Evolutionary conservation across 2,888 invertebrate species (phyloP).

Genomic region (Anodontia alba): DNA sequence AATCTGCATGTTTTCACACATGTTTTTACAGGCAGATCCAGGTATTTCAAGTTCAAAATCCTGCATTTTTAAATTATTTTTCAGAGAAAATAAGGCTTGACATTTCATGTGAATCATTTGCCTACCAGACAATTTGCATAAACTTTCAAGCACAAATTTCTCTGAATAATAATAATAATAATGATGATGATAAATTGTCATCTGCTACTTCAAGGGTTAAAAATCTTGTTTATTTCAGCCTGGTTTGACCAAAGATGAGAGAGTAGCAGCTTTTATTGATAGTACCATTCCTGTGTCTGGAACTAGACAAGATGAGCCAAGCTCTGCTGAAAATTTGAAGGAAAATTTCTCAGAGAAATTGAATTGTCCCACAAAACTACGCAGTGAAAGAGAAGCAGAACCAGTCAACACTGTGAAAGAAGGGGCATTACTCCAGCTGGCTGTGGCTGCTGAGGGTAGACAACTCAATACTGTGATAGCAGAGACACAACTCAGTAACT

Average conservation of each 20-base stretch:
- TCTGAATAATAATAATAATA: too few species aligned
- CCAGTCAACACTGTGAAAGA: background rate
- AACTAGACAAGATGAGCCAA: background rate
- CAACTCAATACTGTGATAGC: conserved; percentile 33
- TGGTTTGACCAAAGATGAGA: conserved; percentile 70
- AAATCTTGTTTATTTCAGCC: conserved; percentile 44
- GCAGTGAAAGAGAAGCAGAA: background rate
- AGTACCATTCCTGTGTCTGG: conserved; percentile 36
- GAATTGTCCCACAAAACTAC: background rate
- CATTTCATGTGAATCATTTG: too few species aligned
- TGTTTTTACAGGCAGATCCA: too few species aligned
- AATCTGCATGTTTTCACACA: too few species aligned
- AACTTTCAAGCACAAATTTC: too few species aligned
- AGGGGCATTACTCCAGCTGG: conserved; percentile 25
- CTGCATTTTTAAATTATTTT: too few species aligned
- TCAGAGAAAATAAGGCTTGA: too few species aligned
- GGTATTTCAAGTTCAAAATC: too few species aligned
- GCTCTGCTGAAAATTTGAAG: background rate
- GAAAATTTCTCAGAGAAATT: background rate
- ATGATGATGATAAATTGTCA: too few species aligned
- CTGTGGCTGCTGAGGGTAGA: conserved; percentile 22
- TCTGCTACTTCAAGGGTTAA: too few species aligned
- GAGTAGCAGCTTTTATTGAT: conserved; percentile 80
- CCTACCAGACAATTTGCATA: too few species aligned
- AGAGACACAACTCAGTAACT: conserved; percentile 50